Base-by-base conservation (phyloP, 2,888 invertebrate genomes). In the Helleia helle region DNA sequence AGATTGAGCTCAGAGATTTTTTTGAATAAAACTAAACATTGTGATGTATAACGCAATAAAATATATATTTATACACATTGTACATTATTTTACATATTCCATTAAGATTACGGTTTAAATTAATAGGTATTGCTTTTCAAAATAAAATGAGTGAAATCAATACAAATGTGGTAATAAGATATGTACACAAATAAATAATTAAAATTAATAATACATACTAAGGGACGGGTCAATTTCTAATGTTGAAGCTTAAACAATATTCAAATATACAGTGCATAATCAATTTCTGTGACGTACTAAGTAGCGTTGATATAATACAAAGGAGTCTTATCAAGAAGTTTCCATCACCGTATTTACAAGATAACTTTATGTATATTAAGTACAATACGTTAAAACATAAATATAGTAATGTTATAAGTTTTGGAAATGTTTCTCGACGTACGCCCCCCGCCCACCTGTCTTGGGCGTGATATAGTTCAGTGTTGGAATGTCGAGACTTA, bases 381-480 rank as follows among this genome's bases (percentile, higher is more conserved):
- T 77, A 79, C 75, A 64, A 54, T n/a, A n/a, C n/a, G 48, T 50
- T 41, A 56, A 46, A 43, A 50, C 52, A 50, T 52, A 48, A 42
- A 52, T 51, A 34, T 55, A 43, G 51, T 56, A 62, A 59, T 65
- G 85, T 85, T 85, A 86, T 86, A 86, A 86, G 57, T 85, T 85
- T 70, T 85, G 83, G 50, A 85, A 83, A 58, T 85, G 85, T 59
- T 73, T 77, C 39, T 80, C 73, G 40, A 68, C 76, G 44, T 71
- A 75, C 30, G 68, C 52, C 48, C 67, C 75, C 42, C 66, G 67
- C 39, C 56, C 63, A 46, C 59, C 66, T 4, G 76, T 60, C 60
- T 85, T 86, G 1, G 86, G 81, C 28, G 84, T 84, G 42, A 83
- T 76, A 48, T 85, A 85, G 53, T 77, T 84, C 43, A 85, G 58